Evolutionary conservation across 1,140 invertebrate genomes (phyloP).

Genomic region (Tetragnatha versicolor): DNA sequence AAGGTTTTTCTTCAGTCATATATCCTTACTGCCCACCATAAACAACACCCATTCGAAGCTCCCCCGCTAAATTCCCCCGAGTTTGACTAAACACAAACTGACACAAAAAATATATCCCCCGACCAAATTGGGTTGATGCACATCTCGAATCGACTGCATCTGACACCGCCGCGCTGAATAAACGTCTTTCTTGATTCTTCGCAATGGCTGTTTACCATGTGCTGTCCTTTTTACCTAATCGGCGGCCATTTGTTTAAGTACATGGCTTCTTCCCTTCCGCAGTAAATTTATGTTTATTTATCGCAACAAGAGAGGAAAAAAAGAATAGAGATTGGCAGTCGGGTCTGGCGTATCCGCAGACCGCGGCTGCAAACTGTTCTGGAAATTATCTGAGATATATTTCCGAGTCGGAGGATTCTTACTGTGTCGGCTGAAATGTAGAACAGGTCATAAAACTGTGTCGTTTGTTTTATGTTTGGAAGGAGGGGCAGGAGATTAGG

Average conservation of each 20-base stretch:
- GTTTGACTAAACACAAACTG: no score
- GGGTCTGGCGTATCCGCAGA: background rate
- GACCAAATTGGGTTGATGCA: no score
- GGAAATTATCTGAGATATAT: slow-evolving; percentile 40
- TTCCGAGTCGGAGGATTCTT: background rate
- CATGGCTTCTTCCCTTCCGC: background rate
- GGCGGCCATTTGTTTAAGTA: slow-evolving; percentile 40
- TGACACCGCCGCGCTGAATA: no score
- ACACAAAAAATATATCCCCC: no score
- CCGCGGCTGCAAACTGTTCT: slow-evolving; percentile 29
- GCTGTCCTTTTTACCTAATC: slow-evolving; percentile 8
- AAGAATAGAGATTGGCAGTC: slow-evolving; percentile 26
- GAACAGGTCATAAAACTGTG: slow-evolving; percentile 35
- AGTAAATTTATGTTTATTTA: slow-evolving; percentile 47
- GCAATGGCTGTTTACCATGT: slow-evolving; percentile 40
- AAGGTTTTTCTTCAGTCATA: no score
- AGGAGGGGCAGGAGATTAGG: slow-evolving; percentile 25
- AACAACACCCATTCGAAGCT: no score
- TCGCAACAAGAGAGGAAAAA: slow-evolving; percentile 6
- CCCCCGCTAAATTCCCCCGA: no score
- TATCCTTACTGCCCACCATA: no score
- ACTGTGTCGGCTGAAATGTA: slow-evolving; percentile 4
- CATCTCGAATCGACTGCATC: no score
- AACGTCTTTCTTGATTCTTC: slow-evolving; percentile 11
- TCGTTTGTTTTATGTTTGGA: slow-evolving; percentile 35